A percentile compares a stretch with the other conserved stretches of the same genome.
These are phyloP conservation scores for Graptemys geographica DNA, from an alignment of 2,797 vertebrate species.

Conservation along the genomic window DNA sequence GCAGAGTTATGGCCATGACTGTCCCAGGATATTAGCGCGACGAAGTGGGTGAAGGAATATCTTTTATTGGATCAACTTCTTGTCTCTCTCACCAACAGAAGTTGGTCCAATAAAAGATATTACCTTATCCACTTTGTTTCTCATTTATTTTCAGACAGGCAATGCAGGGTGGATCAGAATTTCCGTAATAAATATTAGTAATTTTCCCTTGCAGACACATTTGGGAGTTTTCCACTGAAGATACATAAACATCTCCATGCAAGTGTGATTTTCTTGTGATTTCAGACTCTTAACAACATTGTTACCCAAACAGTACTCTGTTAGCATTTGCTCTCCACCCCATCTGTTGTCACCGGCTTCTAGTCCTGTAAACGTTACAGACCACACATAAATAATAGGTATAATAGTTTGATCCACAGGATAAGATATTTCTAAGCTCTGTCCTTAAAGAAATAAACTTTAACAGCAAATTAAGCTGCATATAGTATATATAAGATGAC, in stretches of 20 bases:
- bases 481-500: not conserved
- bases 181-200: not conserved
- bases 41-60: not conserved
- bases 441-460: not conserved
- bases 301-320: not conserved
- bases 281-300: not conserved
- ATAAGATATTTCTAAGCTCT: not conserved
- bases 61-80: not conserved
- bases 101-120: not conserved
- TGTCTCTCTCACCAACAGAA: not conserved
- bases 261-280: not conserved
- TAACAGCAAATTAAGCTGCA: not conserved
- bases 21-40: not conserved
- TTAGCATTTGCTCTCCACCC: not conserved
- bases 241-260: not conserved
- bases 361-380: not conserved
- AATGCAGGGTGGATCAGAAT: not conserved
- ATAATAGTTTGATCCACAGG: not conserved
- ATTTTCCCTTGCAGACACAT: rapidly evolving
- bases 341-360: not conserved
- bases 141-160: not conserved
- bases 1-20: too few species aligned
- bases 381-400: not conserved
- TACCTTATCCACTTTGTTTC: not conserved
- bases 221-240: not conserved